Evolutionary conservation across 2,888 invertebrate species (phyloP), one percentile per base, ranked within the genome.

Genomic region (Drosophila lutescens): DNA sequence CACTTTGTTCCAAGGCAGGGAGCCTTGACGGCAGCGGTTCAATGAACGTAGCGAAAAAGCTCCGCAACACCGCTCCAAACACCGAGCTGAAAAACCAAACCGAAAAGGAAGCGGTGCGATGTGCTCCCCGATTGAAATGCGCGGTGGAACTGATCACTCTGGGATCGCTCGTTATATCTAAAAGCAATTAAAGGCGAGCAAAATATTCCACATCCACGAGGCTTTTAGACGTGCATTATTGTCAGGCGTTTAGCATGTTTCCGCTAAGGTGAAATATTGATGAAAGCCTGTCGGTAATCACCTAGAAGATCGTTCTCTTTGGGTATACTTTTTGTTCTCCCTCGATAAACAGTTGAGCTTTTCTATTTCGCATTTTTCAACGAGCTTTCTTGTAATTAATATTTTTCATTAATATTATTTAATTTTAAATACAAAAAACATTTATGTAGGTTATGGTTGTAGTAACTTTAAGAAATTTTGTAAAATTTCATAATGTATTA

Each of bases 1-100:
- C 63, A 72, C 71, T 71, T 71, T 71, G 73, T 72, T 71, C 13
- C 30, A 49, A 47, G 61, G 61, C 51, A 51, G 44, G 57, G 62
- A 79, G 85, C 85, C 87, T 86, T 83, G 82, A 84, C 66, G 65
- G 68, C 41, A 55, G 30, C 63, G 62, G 83, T 83, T 83, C 83
- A 83, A 77, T 65, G 87, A 81, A 87, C 83, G 87, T 72, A 58
- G 55, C 57, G 13, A 58, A 57, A 69, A 47, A 47, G 58, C 51
- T 53, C 30, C 10, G 9, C 13, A 57, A 40, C 7, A 36, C 43
- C 38, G 54, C 66, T 67, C 15, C 40, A 58, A 53, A 36, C 40
- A 32, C 47, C 40, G 41, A 51, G 32, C 15, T 13, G 15, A 51
- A 30, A 26, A 30, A 30, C 30, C 30, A 7, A 30, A 8, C 44